These are phyloP conservation scores for Capromys pilorides DNA, from an alignment of 2,797 vertebrate species.

Conservation along the genomic window DNA sequence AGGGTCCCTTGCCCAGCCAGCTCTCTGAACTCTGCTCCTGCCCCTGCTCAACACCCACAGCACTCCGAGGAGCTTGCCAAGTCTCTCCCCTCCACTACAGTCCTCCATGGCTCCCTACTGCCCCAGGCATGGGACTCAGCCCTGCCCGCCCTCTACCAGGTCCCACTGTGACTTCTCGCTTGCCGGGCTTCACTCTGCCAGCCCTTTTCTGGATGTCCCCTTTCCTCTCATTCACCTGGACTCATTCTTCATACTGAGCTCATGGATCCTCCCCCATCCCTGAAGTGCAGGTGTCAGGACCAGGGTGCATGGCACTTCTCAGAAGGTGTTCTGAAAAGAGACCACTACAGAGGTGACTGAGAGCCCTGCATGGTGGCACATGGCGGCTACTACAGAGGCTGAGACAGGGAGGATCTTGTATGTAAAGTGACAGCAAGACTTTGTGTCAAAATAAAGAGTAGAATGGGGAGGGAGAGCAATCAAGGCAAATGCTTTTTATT, in stretches of 20 bases:
- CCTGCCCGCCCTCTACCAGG: neutral
- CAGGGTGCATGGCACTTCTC: neutral
- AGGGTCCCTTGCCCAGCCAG: too few species aligned
- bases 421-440: neutral
- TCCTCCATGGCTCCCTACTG: neutral
- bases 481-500: too few species aligned
- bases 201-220: neutral
- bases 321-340: neutral
- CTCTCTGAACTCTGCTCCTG: neutral
- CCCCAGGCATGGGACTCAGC: neutral
- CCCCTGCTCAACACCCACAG: too few species aligned
- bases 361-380: too few species aligned
- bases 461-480: neutral
- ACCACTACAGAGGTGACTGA: neutral
- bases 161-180: neutral
- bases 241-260: neutral
- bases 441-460: neutral
- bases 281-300: neutral
- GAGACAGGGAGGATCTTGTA: neutral
- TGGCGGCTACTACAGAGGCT: neutral
- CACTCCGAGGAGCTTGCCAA: neutral
- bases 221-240: neutral
- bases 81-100: neutral
- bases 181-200: accelerated
- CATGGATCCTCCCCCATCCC: too few species aligned